These are phyloP conservation scores for Scaptomyza hsui DNA, from an alignment of 1,140 invertebrate species.

Conservation along the genomic window DNA sequence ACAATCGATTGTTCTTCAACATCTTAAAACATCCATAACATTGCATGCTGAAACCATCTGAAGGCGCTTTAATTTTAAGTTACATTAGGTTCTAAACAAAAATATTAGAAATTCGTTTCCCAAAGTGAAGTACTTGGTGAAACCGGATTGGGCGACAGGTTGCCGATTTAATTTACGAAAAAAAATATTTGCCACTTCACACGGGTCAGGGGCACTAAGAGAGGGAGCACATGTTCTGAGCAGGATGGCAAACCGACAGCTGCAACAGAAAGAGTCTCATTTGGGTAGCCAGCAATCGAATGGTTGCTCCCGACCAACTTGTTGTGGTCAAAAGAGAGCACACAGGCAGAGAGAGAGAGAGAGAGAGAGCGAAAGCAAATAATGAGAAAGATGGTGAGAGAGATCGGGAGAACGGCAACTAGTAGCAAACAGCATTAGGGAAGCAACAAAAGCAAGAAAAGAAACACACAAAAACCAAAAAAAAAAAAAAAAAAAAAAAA, in stretches of 20 bases:
- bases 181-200: conserved; percentile 43
- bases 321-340: conserved; percentile 37
- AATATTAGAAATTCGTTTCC: conserved; percentile 8
- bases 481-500: conserved; percentile 1
- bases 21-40: too few relatives aligned
- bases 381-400: conserved; percentile 12
- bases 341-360: conserved; percentile 21
- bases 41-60: too few relatives aligned
- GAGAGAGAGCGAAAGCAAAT: conserved; percentile 32
- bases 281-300: conserved; percentile 45
- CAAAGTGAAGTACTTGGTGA: conserved; percentile 1
- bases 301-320: conserved; percentile 46
- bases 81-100: too few relatives aligned
- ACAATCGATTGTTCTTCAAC: too few relatives aligned
- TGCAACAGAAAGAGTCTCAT: conserved; percentile 37
- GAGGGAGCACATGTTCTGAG: conserved; percentile 23
- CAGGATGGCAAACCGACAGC: conserved; percentile 42
- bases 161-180: conserved; percentile 40
- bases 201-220: background rate
- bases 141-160: conserved; percentile 47
- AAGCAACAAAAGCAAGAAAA: conserved; percentile 45
- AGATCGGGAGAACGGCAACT: conserved; percentile 12
- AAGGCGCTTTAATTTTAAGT: too few relatives aligned
- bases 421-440: conserved; percentile 50
- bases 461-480: conserved; percentile 26